Conservation (phyloP, 2,113 vertebrate species). For the Paramormyrops kingsleyae region DNA sequence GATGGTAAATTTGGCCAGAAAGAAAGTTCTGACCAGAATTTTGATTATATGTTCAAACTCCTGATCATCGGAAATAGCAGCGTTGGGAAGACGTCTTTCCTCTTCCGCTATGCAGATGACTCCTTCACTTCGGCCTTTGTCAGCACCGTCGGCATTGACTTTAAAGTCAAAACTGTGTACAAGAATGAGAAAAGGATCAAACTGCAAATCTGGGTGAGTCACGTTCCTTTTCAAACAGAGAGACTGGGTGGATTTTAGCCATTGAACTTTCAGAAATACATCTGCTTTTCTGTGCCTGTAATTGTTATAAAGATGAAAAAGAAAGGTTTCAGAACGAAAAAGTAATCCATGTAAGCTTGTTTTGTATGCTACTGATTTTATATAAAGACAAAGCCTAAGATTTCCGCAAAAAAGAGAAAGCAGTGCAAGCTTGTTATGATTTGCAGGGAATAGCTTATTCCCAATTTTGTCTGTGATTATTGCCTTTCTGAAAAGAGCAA, state of each 20-base stretch:
- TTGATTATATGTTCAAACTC: slow-evolving; percentile 92
- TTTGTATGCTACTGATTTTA: neutral
- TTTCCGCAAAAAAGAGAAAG: neutral
- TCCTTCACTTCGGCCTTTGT: slow-evolving; percentile 96
- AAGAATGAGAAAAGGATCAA: slow-evolving; percentile 98
- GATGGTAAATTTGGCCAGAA: slow-evolving; percentile 75
- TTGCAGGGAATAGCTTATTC: neutral
- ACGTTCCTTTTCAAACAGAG: neutral
- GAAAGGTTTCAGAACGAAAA: neutral
- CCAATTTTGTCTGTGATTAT: neutral
- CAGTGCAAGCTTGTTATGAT: neutral
- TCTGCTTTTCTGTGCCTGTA: neutral
- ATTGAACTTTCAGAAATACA: neutral
- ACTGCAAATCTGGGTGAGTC: slow-evolving; percentile 91
- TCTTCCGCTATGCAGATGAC: slow-evolving; percentile 94
- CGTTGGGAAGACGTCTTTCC: slow-evolving; percentile 88
- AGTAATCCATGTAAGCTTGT: neutral
- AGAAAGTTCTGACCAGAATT: slow-evolving; percentile 85
- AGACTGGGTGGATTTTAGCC: neutral
- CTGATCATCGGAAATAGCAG: slow-evolving; percentile 92
- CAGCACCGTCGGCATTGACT: slow-evolving; percentile 97
- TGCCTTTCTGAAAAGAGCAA: neutral
- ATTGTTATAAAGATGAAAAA: neutral
- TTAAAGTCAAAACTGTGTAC: slow-evolving; percentile 97
- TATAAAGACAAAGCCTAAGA: neutral